These are phyloP conservation scores for Synanthedon tipuliformis DNA, from an alignment of 2,888 invertebrate genomes.

Conservation along the genomic window DNA sequence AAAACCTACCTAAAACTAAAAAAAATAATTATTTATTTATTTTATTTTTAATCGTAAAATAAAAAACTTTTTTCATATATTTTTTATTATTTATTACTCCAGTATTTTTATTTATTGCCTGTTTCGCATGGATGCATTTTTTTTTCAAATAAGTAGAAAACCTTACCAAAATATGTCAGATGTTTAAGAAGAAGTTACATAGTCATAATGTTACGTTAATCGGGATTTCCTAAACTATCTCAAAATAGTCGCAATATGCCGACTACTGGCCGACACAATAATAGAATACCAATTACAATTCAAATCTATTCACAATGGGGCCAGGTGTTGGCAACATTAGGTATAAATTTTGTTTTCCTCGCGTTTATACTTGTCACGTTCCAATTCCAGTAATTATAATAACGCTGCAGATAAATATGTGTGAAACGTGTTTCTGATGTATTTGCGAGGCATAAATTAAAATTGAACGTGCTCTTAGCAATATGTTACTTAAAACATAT, in stretches of 20 bases:
- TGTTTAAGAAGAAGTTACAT: no score
- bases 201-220: neutral
- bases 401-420: neutral
- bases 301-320: slow-evolving; percentile 4
- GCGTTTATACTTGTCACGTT: no score
- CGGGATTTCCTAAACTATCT: neutral
- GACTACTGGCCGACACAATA: slow-evolving; percentile 2
- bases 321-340: slow-evolving; percentile 3
- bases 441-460: neutral
- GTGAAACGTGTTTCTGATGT: neutral
- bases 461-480: slow-evolving; percentile 1
- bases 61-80: no score
- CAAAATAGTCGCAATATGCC: neutral
- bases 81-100: no score
- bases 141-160: no score
- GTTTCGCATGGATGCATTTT: no score
- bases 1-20: no score
- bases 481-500: neutral
- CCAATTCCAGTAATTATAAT: no score
- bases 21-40: no score
- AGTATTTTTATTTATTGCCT: no score
- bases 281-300: slow-evolving; percentile 7
- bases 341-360: neutral
- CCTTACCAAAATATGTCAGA: no score
- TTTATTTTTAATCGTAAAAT: no score